Conservation (phyloP, 2,113 vertebrate genomes). For the Neotoma lepida region DNA sequence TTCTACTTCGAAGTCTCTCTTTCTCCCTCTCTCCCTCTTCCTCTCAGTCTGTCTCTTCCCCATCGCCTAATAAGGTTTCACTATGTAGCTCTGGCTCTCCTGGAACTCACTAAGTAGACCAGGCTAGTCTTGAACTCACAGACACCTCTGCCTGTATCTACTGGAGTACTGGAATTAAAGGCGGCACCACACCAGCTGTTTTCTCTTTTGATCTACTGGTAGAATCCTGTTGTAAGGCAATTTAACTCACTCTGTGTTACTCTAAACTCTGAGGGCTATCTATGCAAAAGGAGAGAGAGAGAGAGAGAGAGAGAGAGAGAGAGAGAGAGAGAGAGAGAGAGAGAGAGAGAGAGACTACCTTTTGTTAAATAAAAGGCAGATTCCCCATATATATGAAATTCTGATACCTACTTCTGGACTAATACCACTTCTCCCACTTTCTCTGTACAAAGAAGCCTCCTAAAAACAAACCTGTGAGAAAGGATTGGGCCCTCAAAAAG, state of each 20-base stretch:
- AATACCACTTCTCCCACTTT: not conserved
- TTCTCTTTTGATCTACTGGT: not conserved
- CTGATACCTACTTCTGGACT: not conserved
- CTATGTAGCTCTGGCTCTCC: not conserved
- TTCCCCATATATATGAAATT: constrained; percentile 18
- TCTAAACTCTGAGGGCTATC: not conserved
- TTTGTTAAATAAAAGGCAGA: constrained; percentile 57
- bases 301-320: not conserved
- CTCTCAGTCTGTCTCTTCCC: not conserved
- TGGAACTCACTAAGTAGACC: not conserved
- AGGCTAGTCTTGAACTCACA: not conserved
- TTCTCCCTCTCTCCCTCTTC: not conserved
- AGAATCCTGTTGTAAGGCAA: constrained; percentile 19
- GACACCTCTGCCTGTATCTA: not conserved
- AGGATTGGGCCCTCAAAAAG: not conserved
- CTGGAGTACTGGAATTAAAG: not conserved
- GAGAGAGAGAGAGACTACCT: not conserved
- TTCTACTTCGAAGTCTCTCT: not conserved
- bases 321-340: too few relatives aligned
- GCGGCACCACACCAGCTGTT: not conserved
- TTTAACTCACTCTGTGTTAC: constrained; percentile 49
- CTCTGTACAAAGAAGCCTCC: not conserved
- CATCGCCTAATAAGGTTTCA: not conserved
- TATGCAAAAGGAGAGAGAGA: not conserved
- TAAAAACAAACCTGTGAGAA: constrained; percentile 4